These are phyloP conservation scores for Chironomus tentans DNA, from an alignment of 2,888 invertebrate genomes.

Conservation along the genomic window DNA sequence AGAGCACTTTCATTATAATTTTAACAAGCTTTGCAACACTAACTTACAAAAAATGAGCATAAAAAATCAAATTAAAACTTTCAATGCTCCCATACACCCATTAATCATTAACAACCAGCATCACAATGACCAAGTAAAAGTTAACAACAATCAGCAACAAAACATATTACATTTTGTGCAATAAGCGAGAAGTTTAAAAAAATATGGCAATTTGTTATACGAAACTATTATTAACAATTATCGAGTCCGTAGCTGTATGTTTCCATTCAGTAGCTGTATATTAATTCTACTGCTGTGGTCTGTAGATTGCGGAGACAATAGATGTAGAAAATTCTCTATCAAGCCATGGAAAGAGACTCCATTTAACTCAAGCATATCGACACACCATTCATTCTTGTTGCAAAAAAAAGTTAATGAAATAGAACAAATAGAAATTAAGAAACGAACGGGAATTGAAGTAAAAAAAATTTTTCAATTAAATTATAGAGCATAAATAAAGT, in stretches of 20 bases:
- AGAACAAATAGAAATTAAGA: neutral
- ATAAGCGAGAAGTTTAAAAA: neutral
- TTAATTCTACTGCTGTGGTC: neutral
- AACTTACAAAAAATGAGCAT: too few relatives aligned
- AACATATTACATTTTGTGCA: neutral
- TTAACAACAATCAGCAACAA: too few relatives aligned
- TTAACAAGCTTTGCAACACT: too few relatives aligned
- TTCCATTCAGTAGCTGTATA: neutral
- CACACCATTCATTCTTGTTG: neutral
- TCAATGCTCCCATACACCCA: too few relatives aligned
- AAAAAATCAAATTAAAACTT: too few relatives aligned
- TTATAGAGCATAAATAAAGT: neutral
- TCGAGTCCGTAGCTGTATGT: neutral
- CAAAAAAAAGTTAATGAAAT: neutral
- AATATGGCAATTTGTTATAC: conserved; percentile 21
- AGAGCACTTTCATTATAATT: too few relatives aligned
- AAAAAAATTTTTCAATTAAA: neutral
- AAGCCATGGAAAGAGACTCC: too few relatives aligned
- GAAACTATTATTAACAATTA: conserved; percentile 25
- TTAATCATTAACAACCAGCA: too few relatives aligned
- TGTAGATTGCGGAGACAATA: neutral
- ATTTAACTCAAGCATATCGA: too few relatives aligned
- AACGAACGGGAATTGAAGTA: neutral
- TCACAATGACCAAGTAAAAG: too few relatives aligned
- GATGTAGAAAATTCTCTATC: too few relatives aligned